Base-by-base conservation (phyloP, 2,797 vertebrate species). In the Enteromius treurensis region DNA sequence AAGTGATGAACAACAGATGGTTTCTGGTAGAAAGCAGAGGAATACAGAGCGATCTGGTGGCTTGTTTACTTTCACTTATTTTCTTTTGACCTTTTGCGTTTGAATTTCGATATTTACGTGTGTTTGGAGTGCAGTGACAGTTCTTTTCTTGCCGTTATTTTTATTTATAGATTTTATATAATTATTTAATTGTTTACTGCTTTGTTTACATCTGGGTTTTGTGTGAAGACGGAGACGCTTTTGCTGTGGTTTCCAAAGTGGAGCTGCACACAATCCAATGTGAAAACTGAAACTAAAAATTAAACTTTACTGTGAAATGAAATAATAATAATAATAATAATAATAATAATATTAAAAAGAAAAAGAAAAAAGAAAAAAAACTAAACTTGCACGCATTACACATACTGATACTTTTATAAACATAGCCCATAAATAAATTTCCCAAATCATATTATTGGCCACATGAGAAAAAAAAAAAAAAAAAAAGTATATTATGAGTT, bases 101-200 rank as follows among this genome's bases (percentile, higher is more conserved):
- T 89, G 75, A 89, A 90, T 90, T 93, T 81, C 77, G 58, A 84
- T 84, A 87, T 90, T 90, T 74, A 89, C 89, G 89, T 90, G 91
- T 92, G 89, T 93, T 86, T 79, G 88, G 90, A 90, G 88, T 93
- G 80, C 89, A 92, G 91, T 93, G 89, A 89, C 88, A 88, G 87
- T 91, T 91, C 90, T 92, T 88, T 81, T 75, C 81, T 81, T 58
- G 21, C 40, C 19, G 32, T 58, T 69, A 60, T 77, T 77, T 76
- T 74, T 92, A 91, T 92, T 90, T 91, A 90, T 88, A 84, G 85
- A 32, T 75, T 85, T 84, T 85, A 79, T 91, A 91, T 86, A 51
- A 84, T 92, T 80, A 90, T 81, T 80, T 81, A 58, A 32, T 47
- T 74, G 76, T 77, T 85, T 86, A 51, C 70, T 77, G 76, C 77